phyloP scores from a whole-genome alignment of 2,113 vertebrate genomes.

The Lepisosteus oculatus region DNA sequence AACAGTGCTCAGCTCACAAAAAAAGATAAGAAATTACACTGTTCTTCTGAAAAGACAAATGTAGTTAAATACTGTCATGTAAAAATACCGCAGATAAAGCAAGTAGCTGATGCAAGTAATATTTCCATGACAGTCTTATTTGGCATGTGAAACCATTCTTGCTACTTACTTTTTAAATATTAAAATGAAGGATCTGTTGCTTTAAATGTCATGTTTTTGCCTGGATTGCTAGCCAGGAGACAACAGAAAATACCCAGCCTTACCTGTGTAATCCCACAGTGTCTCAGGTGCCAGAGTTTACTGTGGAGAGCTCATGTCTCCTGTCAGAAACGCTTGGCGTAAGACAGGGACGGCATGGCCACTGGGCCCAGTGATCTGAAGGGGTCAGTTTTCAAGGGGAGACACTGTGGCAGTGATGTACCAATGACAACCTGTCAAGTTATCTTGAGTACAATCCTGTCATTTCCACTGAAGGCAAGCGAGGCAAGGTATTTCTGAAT shows the following conservation, averaged over 20 bases:
- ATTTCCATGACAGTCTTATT: not conserved
- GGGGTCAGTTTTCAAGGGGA: slow-evolving; percentile 75
- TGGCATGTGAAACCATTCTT: not conserved
- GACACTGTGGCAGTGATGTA: slow-evolving; percentile 67
- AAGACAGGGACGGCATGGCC: slow-evolving; percentile 78
- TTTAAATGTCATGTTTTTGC: slow-evolving; percentile 67
- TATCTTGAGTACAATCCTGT: slow-evolving; percentile 61
- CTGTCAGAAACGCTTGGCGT: slow-evolving; percentile 80
- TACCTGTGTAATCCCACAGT: slow-evolving; percentile 80
- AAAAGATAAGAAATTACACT: not conserved
- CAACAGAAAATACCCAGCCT: slow-evolving; percentile 67
- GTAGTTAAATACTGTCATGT: not conserved
- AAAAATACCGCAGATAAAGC: not conserved
- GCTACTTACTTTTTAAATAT: slow-evolving; percentile 59
- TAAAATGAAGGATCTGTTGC: slow-evolving; percentile 63
- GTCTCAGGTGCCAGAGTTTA: slow-evolving; percentile 72
- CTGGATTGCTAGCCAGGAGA: slow-evolving; percentile 65
- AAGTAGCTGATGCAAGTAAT: too few relatives aligned
- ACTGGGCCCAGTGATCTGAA: slow-evolving; percentile 61
- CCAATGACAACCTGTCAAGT: slow-evolving; percentile 77
- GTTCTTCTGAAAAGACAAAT: too few relatives aligned
- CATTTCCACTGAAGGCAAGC: slow-evolving; percentile 48
- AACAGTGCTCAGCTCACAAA: slow-evolving; percentile 26
- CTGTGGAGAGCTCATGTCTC: slow-evolving; percentile 64
- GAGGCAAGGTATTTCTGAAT: slow-evolving; percentile 29